phyloP scores from a whole-genome alignment of 2,888 invertebrate species.

The Xestobium rufovillosum region DNA sequence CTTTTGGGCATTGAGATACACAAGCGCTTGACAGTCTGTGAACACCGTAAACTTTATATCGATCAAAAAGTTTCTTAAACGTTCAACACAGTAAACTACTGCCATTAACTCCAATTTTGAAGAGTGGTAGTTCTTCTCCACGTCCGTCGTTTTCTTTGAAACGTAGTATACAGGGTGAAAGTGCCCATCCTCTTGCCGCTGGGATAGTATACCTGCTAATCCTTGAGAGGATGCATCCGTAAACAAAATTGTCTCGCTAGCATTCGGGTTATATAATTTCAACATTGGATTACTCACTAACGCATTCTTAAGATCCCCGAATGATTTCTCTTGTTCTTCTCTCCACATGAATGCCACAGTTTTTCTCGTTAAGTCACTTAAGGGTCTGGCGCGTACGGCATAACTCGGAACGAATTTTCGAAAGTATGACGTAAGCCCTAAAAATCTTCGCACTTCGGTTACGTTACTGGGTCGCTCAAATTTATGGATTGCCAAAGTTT shows the following conservation, averaged over 20 bases:
- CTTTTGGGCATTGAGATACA: slow-evolving; percentile 13
- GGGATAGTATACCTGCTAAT: slow-evolving; percentile 1
- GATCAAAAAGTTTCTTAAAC: slow-evolving; percentile 12
- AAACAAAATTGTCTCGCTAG: background rate
- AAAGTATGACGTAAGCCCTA: slow-evolving; percentile 9
- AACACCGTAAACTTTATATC: slow-evolving; percentile 13
- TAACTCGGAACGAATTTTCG: slow-evolving; percentile 6
- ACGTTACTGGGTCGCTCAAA: slow-evolving; percentile 11
- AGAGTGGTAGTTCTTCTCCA: slow-evolving; percentile 14
- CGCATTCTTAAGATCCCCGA: too few relatives aligned
- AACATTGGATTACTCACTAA: too few relatives aligned
- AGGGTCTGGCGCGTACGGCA: slow-evolving; percentile 12
- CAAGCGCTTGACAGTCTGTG: slow-evolving; percentile 16
- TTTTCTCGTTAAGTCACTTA: slow-evolving; percentile 12
- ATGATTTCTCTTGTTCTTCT: slow-evolving; percentile 13
- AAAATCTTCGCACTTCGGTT: slow-evolving; percentile 2
- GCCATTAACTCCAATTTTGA: slow-evolving; percentile 25
- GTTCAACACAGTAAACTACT: slow-evolving; percentile 13
- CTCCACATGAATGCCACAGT: slow-evolving; percentile 8
- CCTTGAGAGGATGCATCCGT: background rate
- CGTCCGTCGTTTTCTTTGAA: slow-evolving; percentile 14
- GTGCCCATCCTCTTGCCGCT: slow-evolving; percentile 5
- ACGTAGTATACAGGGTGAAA: slow-evolving; percentile 15
- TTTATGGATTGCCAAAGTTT: slow-evolving; percentile 8
- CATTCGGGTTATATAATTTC: too few relatives aligned